Evolutionary conservation across 1,140 invertebrate species (phyloP).

Genomic region (Odontomachus brunneus): DNA sequence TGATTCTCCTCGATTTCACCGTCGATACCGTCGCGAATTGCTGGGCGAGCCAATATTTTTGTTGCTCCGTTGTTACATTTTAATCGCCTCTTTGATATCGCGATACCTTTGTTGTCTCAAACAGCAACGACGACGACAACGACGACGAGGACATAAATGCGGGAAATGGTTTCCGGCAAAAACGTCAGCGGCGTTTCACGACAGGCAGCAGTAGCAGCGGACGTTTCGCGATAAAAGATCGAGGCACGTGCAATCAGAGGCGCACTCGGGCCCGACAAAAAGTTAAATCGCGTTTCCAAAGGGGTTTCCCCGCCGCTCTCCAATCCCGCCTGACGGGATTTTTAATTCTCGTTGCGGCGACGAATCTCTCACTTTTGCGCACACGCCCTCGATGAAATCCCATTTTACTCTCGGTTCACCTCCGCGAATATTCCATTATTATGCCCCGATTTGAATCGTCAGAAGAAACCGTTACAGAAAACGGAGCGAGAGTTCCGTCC

Average conservation of each 20-base stretch:
- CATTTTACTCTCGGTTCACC: no score
- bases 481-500: not conserved
- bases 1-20: not conserved
- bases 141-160: not conserved
- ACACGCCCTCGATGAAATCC: not conserved
- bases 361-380: not conserved
- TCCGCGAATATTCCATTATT: not conserved
- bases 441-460: not conserved
- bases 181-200: not conserved
- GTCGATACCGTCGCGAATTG: not conserved
- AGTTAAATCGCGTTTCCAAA: slow-evolving; percentile 33
- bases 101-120: not conserved
- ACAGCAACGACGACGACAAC: not conserved
- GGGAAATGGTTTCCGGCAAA: not conserved
- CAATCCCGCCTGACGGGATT: not conserved
- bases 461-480: not conserved
- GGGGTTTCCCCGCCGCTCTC: not conserved
- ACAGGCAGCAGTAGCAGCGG: no score
- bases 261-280: not conserved
- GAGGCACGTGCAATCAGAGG: slow-evolving; percentile 23
- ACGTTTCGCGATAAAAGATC: slow-evolving; percentile 9
- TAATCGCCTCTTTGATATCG: not conserved
- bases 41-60: not conserved
- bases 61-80: not conserved
- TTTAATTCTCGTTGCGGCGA: slow-evolving; percentile 17